phyloP scores from a whole-genome alignment of 2,888 invertebrate genomes.

The Tipula confusa region DNA sequence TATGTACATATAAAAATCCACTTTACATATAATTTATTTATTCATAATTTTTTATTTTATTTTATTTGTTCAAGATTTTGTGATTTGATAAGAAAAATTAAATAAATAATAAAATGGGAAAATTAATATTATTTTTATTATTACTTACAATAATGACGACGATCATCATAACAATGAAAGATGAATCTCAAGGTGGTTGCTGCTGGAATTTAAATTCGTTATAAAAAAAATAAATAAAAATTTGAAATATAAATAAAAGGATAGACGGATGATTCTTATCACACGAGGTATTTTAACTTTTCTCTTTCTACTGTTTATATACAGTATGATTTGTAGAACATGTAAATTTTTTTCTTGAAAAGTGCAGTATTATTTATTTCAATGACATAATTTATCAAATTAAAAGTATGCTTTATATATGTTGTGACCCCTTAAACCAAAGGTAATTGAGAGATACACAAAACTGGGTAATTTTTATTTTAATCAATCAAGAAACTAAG shows the following conservation, averaged over 20 bases:
- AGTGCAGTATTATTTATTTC: too few relatives aligned
- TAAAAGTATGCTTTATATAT: too few relatives aligned
- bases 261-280: slow-evolving; percentile 14
- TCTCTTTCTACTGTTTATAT: neutral
- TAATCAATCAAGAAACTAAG: too few relatives aligned
- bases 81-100: slow-evolving; percentile 9
- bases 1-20: neutral
- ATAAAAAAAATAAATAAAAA: neutral
- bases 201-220: slow-evolving; percentile 6
- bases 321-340: too few relatives aligned
- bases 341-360: too few relatives aligned
- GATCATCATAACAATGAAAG: slow-evolving; percentile 12
- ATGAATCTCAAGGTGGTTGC: slow-evolving; percentile 25
- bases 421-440: too few relatives aligned
- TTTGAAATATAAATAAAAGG: neutral
- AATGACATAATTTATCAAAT: too few relatives aligned
- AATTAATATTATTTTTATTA: slow-evolving; percentile 3
- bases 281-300: neutral
- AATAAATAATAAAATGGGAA: slow-evolving; percentile 25
- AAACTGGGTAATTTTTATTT: too few relatives aligned
- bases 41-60: slow-evolving; percentile 3
- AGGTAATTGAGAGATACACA: too few relatives aligned
- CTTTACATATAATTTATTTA: slow-evolving; percentile 20
- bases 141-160: slow-evolving; percentile 3
- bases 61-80: neutral